Conservation (phyloP, 2,888 invertebrate genomes). For the Lasiommata megera region DNA sequence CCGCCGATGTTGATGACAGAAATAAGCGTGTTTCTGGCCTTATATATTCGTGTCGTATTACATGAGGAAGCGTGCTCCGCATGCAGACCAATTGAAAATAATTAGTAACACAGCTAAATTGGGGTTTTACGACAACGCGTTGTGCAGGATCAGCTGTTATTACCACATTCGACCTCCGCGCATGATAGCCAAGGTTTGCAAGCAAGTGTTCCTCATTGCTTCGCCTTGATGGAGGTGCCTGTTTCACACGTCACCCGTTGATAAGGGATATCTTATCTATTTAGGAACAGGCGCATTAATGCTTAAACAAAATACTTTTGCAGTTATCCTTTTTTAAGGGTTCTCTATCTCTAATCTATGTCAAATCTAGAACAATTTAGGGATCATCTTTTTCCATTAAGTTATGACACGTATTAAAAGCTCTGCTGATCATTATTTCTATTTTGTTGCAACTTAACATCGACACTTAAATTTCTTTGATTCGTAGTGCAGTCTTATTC, state of each 20-base stretch:
- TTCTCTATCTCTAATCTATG: too few species aligned
- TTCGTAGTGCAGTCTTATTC: too few species aligned
- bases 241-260: background rate
- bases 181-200: background rate
- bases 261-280: background rate
- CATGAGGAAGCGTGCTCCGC: background rate
- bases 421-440: too few species aligned
- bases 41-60: background rate
- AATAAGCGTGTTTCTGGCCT: background rate
- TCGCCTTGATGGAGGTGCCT: background rate
- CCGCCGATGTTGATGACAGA: background rate
- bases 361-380: too few species aligned
- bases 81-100: conserved; percentile 6
- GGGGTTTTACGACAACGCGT: background rate
- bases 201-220: conserved; percentile 7
- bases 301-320: too few species aligned
- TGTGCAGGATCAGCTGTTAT: background rate
- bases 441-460: too few species aligned
- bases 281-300: background rate
- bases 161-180: conserved; percentile 3
- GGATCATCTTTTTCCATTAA: too few species aligned
- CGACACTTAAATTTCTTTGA: too few species aligned
- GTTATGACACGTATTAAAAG: too few species aligned
- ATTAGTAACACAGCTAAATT: background rate
- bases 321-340: too few species aligned